Conservation (phyloP, 1,140 invertebrate genomes). For the Leucophenga varia region DNA sequence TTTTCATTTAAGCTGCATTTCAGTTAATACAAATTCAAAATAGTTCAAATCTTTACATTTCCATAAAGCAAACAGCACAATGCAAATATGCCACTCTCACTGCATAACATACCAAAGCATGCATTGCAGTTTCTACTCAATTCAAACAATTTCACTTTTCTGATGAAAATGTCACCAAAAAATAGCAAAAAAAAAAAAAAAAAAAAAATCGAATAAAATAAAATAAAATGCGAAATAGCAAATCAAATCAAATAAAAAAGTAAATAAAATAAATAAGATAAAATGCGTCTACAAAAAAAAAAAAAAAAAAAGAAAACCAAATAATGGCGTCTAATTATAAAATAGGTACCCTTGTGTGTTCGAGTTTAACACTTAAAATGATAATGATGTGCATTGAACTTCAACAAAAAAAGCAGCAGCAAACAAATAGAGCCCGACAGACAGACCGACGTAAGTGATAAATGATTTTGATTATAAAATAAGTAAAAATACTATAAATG, state of each 20-base stretch:
- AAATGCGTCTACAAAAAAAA: conserved; percentile 5
- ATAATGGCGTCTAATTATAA: conserved; percentile 50
- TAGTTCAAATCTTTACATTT: no score
- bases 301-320: conserved; percentile 6
- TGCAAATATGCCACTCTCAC: no score
- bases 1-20: no score
- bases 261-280: conserved; percentile 20
- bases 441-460: conserved; percentile 24
- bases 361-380: conserved; percentile 29
- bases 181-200: conserved; percentile 49
- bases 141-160: conserved; percentile 37
- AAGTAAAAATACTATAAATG: no score
- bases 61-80: no score
- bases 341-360: conserved; percentile 31
- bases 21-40: no score
- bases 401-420: conserved; percentile 26
- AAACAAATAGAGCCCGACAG: no score
- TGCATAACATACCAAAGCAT: conserved; percentile 12
- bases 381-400: conserved; percentile 56
- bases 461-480: conserved; percentile 27
- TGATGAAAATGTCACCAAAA: conserved; percentile 49
- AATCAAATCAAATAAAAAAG: conserved; percentile 16
- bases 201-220: conserved; percentile 20
- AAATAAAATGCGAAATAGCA: conserved; percentile 38
- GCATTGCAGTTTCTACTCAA: conserved; percentile 25